These are phyloP conservation scores for Cybosia mesomella DNA, from an alignment of 2,888 invertebrate species.

Conservation along the genomic window DNA sequence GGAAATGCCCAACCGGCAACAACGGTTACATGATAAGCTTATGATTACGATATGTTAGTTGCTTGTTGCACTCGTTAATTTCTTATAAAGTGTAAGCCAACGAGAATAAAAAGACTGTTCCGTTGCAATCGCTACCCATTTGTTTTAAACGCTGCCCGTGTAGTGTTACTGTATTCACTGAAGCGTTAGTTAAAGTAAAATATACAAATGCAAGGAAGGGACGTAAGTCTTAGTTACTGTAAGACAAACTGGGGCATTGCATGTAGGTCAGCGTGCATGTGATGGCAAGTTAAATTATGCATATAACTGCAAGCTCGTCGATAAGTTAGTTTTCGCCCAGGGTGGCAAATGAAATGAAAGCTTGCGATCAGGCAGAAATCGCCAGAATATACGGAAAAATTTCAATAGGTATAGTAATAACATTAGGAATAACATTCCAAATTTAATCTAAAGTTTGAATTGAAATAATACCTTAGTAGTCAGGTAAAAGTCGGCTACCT, in stretches of 20 bases:
- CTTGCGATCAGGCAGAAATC: conserved; percentile 24
- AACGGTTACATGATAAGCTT: conserved; percentile 27
- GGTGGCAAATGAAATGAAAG: conserved; percentile 36
- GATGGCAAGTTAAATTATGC: conserved; percentile 56
- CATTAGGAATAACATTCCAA: background rate
- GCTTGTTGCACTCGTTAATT: conserved; percentile 27
- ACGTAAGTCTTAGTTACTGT: conserved; percentile 31
- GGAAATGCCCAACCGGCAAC: conserved; percentile 1
- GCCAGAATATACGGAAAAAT: conserved; percentile 8
- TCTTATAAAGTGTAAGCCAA: conserved; percentile 39
- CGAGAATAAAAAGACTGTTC: conserved; percentile 42
- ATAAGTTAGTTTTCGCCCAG: conserved; percentile 34
- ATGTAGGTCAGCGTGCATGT: conserved; percentile 50
- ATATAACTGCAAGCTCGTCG: conserved; percentile 53
- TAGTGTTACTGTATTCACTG: conserved; percentile 45
- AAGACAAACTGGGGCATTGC: conserved; percentile 52
- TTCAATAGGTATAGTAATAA: background rate
- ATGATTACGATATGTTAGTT: conserved; percentile 23
- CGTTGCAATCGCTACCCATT: conserved; percentile 26
- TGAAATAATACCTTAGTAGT: background rate
- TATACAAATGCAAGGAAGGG: conserved; percentile 48
- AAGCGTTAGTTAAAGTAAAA: conserved; percentile 43
- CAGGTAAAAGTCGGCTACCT: too few relatives aligned
- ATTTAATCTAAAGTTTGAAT: background rate
- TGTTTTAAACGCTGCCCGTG: conserved; percentile 30